Base-by-base conservation (phyloP, 2,797 vertebrate species). In the Ctenosaura bakeri region DNA sequence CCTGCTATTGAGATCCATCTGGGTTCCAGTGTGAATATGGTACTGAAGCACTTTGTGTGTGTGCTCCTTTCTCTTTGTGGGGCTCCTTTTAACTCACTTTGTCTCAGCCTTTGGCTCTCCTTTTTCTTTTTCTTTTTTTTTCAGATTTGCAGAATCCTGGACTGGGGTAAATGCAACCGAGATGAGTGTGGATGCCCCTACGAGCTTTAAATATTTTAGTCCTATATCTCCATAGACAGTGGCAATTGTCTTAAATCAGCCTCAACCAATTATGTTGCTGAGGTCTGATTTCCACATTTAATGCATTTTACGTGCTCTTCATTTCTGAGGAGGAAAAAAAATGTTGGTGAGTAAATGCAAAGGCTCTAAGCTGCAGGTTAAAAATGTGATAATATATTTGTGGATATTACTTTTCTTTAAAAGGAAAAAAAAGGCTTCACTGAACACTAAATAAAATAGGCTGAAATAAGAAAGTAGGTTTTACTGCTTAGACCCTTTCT, bases 311-410 rank as follows among this genome's bases (percentile, higher is more conserved):
- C 14, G 62, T 22, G 12, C 2, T 38, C 80, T 94, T 83, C 86
- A 71, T 83, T 92, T 88, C 10, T 91, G 74, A 54, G 1, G 83
- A 89, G 69, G 79, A 66, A 83, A 92, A 91, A 52, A 10, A 90
- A 24, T 24, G 24, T 50, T 80, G 87, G 18, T 29, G 29, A 91
- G 38, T 46, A 66, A 93, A 24, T 46, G 78, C 80, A 50, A 74
- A 86, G 73, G 52, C 83, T 79, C 46, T 89, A 29, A 62, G 35
- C 38, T 12, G 91, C 73, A 93, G 46, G 20, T 84, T 88, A 87
- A 91, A 69, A 88, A 83, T 59, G 90, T 52, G 22, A 46, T 1
- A 38, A 66, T n/a, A 42, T 85, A 86, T 91, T 90, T 87, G 77
- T 62, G 9, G 56, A 10, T 32, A 62, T 64, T 64, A 64, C 14